phyloP scores from a whole-genome alignment of 2,888 invertebrate species.

The Melanchra persicariae region DNA sequence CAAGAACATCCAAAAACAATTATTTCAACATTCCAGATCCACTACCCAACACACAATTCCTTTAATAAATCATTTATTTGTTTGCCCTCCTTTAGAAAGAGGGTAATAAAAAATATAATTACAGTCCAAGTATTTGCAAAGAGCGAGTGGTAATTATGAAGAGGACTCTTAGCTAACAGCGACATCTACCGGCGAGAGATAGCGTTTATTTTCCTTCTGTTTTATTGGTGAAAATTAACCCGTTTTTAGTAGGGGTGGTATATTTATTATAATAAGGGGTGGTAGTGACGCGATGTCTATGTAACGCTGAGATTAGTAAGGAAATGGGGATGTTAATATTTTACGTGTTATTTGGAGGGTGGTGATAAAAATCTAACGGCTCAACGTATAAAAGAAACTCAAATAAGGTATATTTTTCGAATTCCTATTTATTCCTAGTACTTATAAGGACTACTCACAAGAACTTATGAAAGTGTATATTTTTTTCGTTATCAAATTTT shows the following conservation, averaged over 20 bases:
- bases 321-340: conserved; percentile 28
- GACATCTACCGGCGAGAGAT: conserved; percentile 69
- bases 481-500: too few relatives aligned
- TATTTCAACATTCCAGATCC: conserved; percentile 8
- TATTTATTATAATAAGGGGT: conserved; percentile 83
- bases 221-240: conserved; percentile 87
- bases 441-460: too few relatives aligned
- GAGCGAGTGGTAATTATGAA: conserved; percentile 79
- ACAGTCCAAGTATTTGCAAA: conserved; percentile 80
- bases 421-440: too few relatives aligned
- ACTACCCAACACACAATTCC: conserved; percentile 35
- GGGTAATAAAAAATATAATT: conserved; percentile 79
- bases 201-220: conserved; percentile 79
- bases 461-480: too few relatives aligned
- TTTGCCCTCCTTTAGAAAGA: conserved; percentile 64
- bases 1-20: too few relatives aligned
- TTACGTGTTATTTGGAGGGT: background rate
- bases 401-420: too few relatives aligned
- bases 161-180: conserved; percentile 68
- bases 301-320: conserved; percentile 39
- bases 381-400: too few relatives aligned
- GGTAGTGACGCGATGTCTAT: conserved; percentile 63
- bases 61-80: conserved; percentile 61
- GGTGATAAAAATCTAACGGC: background rate
- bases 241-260: conserved; percentile 82